Percentiles rank a stretch among this genome's conserved stretches.
These are phyloP conservation scores for Oncorhynchus kisutch DNA, from an alignment of 2,113 vertebrate genomes.

Conservation along the genomic window DNA sequence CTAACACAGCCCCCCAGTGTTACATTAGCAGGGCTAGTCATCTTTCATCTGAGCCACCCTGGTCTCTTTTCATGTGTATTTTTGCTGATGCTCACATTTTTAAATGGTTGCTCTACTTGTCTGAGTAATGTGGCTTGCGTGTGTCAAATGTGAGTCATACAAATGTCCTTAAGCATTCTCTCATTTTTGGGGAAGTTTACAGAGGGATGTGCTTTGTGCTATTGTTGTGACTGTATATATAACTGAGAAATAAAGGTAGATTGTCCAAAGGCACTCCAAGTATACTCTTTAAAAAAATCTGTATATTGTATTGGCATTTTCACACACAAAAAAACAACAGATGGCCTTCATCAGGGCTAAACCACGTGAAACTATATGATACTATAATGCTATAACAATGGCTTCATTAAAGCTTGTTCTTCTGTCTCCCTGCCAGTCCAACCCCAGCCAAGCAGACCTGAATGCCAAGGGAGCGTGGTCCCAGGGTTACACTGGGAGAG, in stretches of 20 bases:
- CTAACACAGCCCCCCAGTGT: neutral
- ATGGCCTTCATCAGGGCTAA: too few relatives aligned
- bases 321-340: too few relatives aligned
- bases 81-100: neutral
- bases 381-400: neutral
- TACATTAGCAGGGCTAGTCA: neutral
- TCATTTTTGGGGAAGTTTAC: too few relatives aligned
- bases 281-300: too few relatives aligned
- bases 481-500: constrained; percentile 89
- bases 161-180: neutral
- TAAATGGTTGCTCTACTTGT: constrained; percentile 15
- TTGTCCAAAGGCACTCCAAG: too few relatives aligned
- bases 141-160: neutral
- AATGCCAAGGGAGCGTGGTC: constrained; percentile 92
- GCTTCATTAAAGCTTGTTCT: constrained; percentile 25
- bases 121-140: constrained; percentile 16
- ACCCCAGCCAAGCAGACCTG: constrained; percentile 74
- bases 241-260: too few relatives aligned
- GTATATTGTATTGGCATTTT: too few relatives aligned
- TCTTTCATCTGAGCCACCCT: neutral
- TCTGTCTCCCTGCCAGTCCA: constrained; percentile 58
- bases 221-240: too few relatives aligned
- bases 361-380: too few relatives aligned
- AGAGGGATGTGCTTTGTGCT: too few relatives aligned
- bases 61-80: neutral